These are phyloP conservation scores for Crioceris asparagi DNA, from an alignment of 2,888 invertebrate species.

Conservation along the genomic window DNA sequence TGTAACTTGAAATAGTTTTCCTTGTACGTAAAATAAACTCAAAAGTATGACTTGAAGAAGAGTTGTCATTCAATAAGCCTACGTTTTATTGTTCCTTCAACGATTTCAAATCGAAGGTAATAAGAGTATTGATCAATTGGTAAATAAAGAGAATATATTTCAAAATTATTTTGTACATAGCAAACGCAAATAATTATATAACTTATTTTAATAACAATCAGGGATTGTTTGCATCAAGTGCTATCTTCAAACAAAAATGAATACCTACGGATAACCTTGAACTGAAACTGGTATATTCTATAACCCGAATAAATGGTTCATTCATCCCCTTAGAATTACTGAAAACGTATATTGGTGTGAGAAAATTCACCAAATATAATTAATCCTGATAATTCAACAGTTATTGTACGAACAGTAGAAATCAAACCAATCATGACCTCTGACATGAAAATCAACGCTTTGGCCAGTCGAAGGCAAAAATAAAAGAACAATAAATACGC, in stretches of 20 bases:
- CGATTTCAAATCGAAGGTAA: no score
- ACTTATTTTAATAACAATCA: constrained; percentile 9
- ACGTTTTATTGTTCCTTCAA: no score
- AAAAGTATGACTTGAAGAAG: no score
- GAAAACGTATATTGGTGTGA: no score
- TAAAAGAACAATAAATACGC: background rate
- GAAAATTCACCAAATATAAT: background rate
- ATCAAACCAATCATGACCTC: constrained; percentile 26
- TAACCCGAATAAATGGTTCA: no score
- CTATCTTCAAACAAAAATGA: constrained; percentile 14
- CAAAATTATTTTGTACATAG: background rate
- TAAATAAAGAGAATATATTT: no score
- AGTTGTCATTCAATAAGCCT: no score
- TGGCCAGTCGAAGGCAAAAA: background rate
- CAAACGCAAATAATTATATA: constrained; percentile 5
- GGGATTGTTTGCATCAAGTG: constrained; percentile 8
- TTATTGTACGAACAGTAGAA: constrained; percentile 16
- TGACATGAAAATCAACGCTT: constrained; percentile 23
- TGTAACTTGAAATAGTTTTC: no score
- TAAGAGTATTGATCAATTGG: no score
- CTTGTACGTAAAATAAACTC: no score
- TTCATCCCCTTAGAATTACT: no score
- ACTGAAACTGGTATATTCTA: constrained; percentile 12
- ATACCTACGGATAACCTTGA: constrained; percentile 23
- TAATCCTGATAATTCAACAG: constrained; percentile 7